phyloP scores from a whole-genome alignment of 2,113 vertebrate genomes.

The Sclerurus mexicanus region DNA sequence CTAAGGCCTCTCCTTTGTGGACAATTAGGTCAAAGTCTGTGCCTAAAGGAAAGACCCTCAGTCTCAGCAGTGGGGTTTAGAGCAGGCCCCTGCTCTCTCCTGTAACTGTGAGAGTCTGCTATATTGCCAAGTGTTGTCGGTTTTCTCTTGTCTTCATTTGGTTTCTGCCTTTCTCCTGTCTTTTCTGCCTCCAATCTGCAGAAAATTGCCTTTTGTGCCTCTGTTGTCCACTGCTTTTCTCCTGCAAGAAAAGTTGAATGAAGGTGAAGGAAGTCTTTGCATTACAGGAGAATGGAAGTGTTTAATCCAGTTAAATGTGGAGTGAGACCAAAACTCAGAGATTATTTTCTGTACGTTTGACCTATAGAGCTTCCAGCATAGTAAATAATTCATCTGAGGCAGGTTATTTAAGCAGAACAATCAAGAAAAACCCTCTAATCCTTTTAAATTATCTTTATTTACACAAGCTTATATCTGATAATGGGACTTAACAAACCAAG shows the following conservation, averaged over 20 bases:
- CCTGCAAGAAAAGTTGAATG: background rate
- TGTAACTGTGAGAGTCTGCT: background rate
- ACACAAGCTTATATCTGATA: background rate
- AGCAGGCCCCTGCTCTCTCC: background rate
- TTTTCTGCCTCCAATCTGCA: background rate
- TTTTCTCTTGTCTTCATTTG: background rate
- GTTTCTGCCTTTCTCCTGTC: background rate
- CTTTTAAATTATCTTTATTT: background rate
- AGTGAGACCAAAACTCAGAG: background rate
- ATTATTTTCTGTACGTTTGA: background rate
- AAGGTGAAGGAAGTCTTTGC: background rate
- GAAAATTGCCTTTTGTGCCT: background rate
- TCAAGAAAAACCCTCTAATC: background rate
- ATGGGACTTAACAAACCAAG: background rate
- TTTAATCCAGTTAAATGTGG: background rate
- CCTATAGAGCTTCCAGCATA: background rate
- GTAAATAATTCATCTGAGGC: background rate
- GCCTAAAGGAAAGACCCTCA: background rate
- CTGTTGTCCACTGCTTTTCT: background rate
- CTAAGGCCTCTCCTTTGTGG: background rate
- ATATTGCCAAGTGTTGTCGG: background rate
- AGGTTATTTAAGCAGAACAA: background rate
- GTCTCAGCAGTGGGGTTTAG: background rate
- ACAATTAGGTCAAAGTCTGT: accelerated
- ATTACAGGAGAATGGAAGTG: background rate